Base-by-base conservation (phyloP, 2,888 invertebrate species). In the Rhodophaea formosa region DNA sequence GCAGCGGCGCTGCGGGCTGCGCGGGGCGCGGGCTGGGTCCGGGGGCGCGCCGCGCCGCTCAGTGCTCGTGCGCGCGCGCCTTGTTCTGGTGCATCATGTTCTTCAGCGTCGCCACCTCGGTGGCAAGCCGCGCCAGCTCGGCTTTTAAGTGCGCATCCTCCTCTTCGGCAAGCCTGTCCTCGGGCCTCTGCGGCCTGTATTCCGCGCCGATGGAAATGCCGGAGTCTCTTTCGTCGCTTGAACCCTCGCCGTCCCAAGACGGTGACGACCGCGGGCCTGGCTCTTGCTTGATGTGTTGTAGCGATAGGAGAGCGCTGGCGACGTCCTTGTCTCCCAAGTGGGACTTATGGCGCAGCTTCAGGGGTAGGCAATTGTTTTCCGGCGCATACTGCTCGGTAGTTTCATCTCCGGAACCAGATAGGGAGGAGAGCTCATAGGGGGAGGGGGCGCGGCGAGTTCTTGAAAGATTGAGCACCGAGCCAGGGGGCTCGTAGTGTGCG, bases 321-420 rank as follows among this genome's bases (percentile, higher is more conserved):
- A 95, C 95, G 79, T 97, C 97, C 80, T 97, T 97, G 79, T 97
- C 97, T 8, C 97, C 97, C 62, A 97, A 92, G 77, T 97, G 96
- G 42, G 96, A 96, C 86, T 98, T 98, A 92, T 98, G 97, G 78
- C 98, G 95, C 65, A 98, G 92, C 81, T 98, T 98, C 71, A 97
- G 94, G 2, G 98, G 98, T 79, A 98, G 92, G 71, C 96, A 94
- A 79, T 96, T 96, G 86, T 96, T 95, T 60, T 89, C 90, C 39
- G 94, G 91, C 63, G 94, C 94, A 65, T 92, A 88, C 65, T 88
- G 92, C 60, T 92, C 88, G 59, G 89, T 75, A 46, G 81, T 82
- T 69, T 92, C 88, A 66, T 93, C 90, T 6, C 92, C 93, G 59
- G 93, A 93, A 64, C 93, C 93, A 54, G 95, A 94, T 52, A 95